Evolutionary conservation across 2,113 vertebrate genomes (phyloP).

Genomic region (Chrysemys picta): DNA sequence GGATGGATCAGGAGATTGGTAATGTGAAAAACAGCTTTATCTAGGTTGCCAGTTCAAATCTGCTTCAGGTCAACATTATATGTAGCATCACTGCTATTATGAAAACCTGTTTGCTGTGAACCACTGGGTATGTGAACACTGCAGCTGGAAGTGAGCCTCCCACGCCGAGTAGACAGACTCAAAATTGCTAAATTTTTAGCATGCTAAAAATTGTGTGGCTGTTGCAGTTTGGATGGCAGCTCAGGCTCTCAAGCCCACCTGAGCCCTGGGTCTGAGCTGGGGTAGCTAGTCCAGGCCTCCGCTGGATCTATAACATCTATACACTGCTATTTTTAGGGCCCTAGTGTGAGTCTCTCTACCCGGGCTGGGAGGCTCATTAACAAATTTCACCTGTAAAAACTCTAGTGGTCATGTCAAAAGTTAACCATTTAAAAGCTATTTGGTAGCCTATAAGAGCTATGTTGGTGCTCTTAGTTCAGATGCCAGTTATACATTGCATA

Average conservation of each 20-base stretch:
- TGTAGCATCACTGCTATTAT: too few species aligned
- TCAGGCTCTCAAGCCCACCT: not conserved
- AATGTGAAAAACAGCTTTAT: not conserved
- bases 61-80: not conserved
- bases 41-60: not conserved
- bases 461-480: not conserved
- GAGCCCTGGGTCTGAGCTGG: not conserved
- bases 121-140: not conserved
- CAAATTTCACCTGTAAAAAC: not conserved
- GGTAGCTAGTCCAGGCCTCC: not conserved
- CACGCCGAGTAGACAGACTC: not conserved
- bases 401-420: not conserved
- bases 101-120: not conserved
- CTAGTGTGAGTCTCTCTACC: not conserved
- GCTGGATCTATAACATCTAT: not conserved
- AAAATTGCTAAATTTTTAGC: too few species aligned
- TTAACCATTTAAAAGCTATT: not conserved
- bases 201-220: not conserved
- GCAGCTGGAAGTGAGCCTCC: not conserved
- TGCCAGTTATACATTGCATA: not conserved
- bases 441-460: not conserved
- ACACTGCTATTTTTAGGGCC: not conserved
- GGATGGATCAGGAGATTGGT: not conserved
- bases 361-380: not conserved
- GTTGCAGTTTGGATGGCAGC: too few species aligned